Percentiles rank a stretch among this genome's conserved stretches.
These are phyloP conservation scores for Pyralis farinalis DNA, from an alignment of 2,888 invertebrate species.

Conservation along the genomic window DNA sequence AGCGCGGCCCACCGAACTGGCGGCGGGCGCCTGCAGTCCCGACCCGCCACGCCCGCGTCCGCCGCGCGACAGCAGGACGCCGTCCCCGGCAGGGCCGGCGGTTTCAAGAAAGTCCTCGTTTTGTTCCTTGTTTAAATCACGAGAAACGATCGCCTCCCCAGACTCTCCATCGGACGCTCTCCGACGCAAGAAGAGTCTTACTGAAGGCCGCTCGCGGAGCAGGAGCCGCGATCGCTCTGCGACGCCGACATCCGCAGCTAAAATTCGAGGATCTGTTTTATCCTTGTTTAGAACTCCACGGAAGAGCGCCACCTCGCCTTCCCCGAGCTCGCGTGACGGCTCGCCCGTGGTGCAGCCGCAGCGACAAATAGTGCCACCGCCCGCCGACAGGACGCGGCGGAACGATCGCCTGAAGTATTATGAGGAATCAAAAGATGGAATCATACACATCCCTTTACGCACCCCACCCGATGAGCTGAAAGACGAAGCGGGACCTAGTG, in stretches of 20 bases:
- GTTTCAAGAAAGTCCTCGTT: slow-evolving; percentile 90
- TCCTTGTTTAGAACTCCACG: slow-evolving; percentile 84
- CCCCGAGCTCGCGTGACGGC: slow-evolving; percentile 54
- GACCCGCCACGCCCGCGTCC: slow-evolving; percentile 46
- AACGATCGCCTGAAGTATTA: slow-evolving; percentile 77
- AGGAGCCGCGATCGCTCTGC: slow-evolving; percentile 83
- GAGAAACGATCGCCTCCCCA: slow-evolving; percentile 83
- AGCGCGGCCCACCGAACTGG: slow-evolving; percentile 58
- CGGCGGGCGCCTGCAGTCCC: slow-evolving; percentile 61
- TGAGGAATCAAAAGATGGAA: slow-evolving; percentile 83
- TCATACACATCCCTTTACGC: slow-evolving; percentile 87
- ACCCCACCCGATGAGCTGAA: slow-evolving; percentile 84
- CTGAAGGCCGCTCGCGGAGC: slow-evolving; percentile 81
- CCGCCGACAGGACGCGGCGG: slow-evolving; percentile 38
- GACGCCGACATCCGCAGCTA: slow-evolving; percentile 78
- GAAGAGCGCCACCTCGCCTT: slow-evolving; percentile 49
- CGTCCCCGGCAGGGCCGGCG: slow-evolving; percentile 84
- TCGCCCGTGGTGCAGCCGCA: slow-evolving; percentile 50
- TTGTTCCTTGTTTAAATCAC: slow-evolving; percentile 89
- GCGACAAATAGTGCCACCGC: slow-evolving; percentile 26
- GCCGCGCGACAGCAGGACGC: slow-evolving; percentile 65
- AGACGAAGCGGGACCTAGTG: slow-evolving; percentile 30
- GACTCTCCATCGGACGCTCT: slow-evolving; percentile 80
- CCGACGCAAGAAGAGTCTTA: slow-evolving; percentile 63
- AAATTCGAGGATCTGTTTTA: slow-evolving; percentile 84